Percentiles rank a stretch among this genome's conserved stretches.
Conservation (phyloP, 2,113 vertebrate species). For the Parus major region DNA sequence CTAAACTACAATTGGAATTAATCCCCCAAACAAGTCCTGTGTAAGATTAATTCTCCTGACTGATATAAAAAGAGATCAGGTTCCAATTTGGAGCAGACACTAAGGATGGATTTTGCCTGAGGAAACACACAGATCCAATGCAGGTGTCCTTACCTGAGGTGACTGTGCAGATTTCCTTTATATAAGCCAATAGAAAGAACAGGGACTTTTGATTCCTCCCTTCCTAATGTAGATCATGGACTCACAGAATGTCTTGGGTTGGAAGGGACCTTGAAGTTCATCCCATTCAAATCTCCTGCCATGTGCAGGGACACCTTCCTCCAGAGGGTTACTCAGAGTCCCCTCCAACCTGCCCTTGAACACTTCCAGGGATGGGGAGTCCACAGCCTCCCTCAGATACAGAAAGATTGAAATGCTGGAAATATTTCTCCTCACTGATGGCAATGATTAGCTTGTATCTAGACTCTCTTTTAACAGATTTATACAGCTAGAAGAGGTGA, state of each 20-base stretch:
- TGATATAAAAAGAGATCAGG: neutral
- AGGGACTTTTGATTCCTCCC: neutral
- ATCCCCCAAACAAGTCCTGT: neutral
- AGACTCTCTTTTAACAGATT: neutral
- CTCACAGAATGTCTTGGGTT: neutral
- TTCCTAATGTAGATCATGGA: neutral
- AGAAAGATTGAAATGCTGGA: neutral
- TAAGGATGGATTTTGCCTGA: neutral
- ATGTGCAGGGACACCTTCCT: neutral
- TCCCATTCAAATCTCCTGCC: neutral
- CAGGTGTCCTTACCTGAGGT: neutral
- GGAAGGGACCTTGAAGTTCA: neutral
- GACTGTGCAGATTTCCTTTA: neutral
- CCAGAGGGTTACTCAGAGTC: neutral
- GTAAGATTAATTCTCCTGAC: neutral
- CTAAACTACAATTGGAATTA: neutral
- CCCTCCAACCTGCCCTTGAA: neutral
- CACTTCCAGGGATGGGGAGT: neutral
- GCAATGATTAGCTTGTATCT: neutral
- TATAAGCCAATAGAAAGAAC: neutral
- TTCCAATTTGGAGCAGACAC: neutral
- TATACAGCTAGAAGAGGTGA: neutral
- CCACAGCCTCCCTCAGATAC: neutral
- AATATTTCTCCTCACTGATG: neutral
- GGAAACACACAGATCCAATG: neutral